Base-by-base conservation (phyloP, 2,113 vertebrate genomes). In the Colius striatus region DNA sequence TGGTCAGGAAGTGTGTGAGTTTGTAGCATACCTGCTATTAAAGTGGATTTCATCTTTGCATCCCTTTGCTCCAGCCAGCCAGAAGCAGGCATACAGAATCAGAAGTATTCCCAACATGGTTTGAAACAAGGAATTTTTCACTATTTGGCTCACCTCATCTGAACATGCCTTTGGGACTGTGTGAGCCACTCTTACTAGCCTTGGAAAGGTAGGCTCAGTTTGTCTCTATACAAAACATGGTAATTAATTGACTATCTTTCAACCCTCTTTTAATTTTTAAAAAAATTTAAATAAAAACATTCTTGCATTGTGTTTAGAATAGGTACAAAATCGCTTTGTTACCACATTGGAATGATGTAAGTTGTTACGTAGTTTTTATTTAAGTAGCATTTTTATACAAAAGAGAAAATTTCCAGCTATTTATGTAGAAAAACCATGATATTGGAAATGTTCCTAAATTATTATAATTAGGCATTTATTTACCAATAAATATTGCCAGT, bases 401-500 rank as follows among this genome's bases (percentile, higher is more conserved):
- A 85, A 30, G 55, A 73, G 38, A 88, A 63, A 53, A 78, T 93
- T 95, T 67, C 51, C 16, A 81, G 87, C 41, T 54, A 67, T 67
- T 86, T 90, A 57, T 93, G 83, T 93, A 76, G 71, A 6, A 66
- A 87, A 83, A 30, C 13, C 57, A 57, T 25, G 18, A 45, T 89
- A 92, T 91, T 95, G 93, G 90, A 97, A 96, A 88, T 72, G 34
- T 90, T 96, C 85, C 95, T 94, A 90, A 96, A 94, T 96, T 95
- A 96, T 95, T 81, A 90, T 92, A 90, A 95, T 94, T 95, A 92
- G 79, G 63, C 43, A 84, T 83, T 90, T 96, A 95, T 97, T 96
- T 97, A 92, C 90, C 68, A 90, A 95, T 92, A 97, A 96, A 89
- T 88, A 88, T 93, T 96, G 75, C 94, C 88, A 92, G 63, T 88